Evolutionary conservation across 92 coral and sea anemone genomes (phyloP), one percentile per base, ranked within the genome.

Genomic region (Epizoanthus rinbou): DNA sequence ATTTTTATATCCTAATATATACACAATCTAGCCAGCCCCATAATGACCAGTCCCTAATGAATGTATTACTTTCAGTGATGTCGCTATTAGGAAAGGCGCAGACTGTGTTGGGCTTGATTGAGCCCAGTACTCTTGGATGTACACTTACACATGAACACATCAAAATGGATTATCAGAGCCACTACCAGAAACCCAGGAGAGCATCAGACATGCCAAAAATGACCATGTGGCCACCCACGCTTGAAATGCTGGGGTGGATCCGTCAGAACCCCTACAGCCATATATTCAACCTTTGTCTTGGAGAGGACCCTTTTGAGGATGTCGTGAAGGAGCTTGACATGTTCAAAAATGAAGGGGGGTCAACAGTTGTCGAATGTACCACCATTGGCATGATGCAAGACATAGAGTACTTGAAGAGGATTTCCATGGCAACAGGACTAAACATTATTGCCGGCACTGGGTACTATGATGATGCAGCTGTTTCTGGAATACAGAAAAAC

Each of bases 91-190:
- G 94, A 57, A 89, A 91, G 79, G 90, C 87, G 33, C 98, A 94
- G 80, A 91, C 99, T 15, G 98, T 96, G 16, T 91, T 93, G 74
- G 99, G 99, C 57, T 78, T 85, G 39, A 83, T 94, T 82, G 93
- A 90, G 3, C 98, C 99, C 25, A 71, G 76, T 17, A 73, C 81
- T 5, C 74, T 96, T 74, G 94, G 95, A 1, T 89, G 92, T 63
- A 96, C 99, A 21, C 92, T 96, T 28, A 88, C 99, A n/a, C 98
- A 95, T 74, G 97, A 95, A 60, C 98, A 95, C 89, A 85, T 95
- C 21, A 86, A 74, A 67, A 82, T 92, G 97, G 89, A 95, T 39
- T 93, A 87, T 85, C 83, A 87, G 74, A 85, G 80, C 84, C 88
- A 89, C 82, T 85, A 80, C 43, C 59, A 76, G 52, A 53, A 74